phyloP scores from a whole-genome alignment of 2,888 invertebrate genomes.

The Drosophila meridionalis region DNA sequence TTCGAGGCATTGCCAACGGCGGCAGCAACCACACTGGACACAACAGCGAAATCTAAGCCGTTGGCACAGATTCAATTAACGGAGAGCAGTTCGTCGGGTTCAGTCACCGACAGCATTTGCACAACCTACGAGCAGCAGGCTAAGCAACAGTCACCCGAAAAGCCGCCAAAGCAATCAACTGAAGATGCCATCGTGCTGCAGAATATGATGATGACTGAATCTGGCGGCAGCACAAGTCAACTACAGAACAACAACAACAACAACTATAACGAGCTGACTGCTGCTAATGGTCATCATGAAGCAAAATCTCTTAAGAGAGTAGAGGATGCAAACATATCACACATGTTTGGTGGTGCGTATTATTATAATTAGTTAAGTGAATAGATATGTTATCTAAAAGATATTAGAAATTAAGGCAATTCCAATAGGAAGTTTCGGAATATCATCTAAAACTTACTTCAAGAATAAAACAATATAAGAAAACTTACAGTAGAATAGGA shows the following conservation, averaged over 20 bases:
- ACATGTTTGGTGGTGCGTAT: slow-evolving; percentile 85
- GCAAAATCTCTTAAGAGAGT: slow-evolving; percentile 42
- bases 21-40: slow-evolving; percentile 7
- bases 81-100: slow-evolving; percentile 88
- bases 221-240: slow-evolving; percentile 15
- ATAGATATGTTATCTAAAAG: too few species aligned
- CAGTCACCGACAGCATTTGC: slow-evolving; percentile 87
- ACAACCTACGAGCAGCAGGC: slow-evolving; percentile 86
- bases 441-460: too few species aligned
- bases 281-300: slow-evolving; percentile 26
- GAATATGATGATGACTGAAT: slow-evolving; percentile 42
- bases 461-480: too few species aligned
- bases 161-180: slow-evolving; percentile 10
- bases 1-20: background rate
- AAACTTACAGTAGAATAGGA: too few species aligned
- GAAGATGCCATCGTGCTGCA: slow-evolving; percentile 37
- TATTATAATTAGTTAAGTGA: too few species aligned
- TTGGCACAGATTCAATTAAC: slow-evolving; percentile 85
- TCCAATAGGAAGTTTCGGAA: too few species aligned
- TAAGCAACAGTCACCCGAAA: slow-evolving; percentile 50
- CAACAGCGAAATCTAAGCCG: slow-evolving; percentile 35
- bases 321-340: slow-evolving; percentile 75
- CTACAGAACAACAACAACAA: slow-evolving; percentile 23
- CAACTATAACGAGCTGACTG: slow-evolving; percentile 29
- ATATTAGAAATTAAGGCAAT: too few species aligned